Evolutionary conservation across 2,113 vertebrate species (phyloP).

Genomic region (Tetraodon nigroviridis): DNA sequence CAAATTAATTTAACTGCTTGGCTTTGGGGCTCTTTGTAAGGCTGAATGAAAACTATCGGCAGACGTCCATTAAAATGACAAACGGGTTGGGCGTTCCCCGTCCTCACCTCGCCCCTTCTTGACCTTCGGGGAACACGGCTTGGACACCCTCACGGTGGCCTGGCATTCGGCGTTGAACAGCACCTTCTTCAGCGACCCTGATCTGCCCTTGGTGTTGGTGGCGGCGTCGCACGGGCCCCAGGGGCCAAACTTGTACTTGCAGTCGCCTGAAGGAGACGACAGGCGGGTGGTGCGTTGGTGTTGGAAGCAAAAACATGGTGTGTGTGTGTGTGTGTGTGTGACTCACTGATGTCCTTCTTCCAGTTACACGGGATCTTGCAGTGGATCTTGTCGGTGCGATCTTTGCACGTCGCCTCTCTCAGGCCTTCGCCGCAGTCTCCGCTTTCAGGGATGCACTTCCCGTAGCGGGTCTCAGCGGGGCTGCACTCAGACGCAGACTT

Average conservation of each 20-base stretch:
- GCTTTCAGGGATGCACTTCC: conserved; percentile 81
- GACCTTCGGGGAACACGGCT: conserved; percentile 84
- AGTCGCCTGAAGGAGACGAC: conserved; percentile 77
- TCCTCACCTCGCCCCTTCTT: conserved; percentile 85
- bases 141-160: conserved; percentile 83
- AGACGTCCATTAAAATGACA: background rate
- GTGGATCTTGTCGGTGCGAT: conserved; percentile 79
- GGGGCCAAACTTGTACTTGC: conserved; percentile 91
- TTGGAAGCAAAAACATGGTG: background rate
- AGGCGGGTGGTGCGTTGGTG: background rate
- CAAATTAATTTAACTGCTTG: too few species aligned
- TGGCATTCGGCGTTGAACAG: conserved; percentile 91
- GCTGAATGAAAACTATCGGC: too few species aligned
- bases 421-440: conserved; percentile 86
- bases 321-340: too few species aligned
- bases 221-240: conserved; percentile 84
- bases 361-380: conserved; percentile 96
- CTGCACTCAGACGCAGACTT: conserved; percentile 75
- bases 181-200: conserved; percentile 86
- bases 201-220: conserved; percentile 82
- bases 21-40: too few species aligned
- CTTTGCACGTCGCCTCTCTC: conserved; percentile 83
- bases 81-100: too few species aligned
- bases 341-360: conserved; percentile 94
- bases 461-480: conserved; percentile 78